These are phyloP conservation scores for Burhinus bistriatus DNA, from an alignment of 2,113 vertebrate genomes.

Conservation along the genomic window DNA sequence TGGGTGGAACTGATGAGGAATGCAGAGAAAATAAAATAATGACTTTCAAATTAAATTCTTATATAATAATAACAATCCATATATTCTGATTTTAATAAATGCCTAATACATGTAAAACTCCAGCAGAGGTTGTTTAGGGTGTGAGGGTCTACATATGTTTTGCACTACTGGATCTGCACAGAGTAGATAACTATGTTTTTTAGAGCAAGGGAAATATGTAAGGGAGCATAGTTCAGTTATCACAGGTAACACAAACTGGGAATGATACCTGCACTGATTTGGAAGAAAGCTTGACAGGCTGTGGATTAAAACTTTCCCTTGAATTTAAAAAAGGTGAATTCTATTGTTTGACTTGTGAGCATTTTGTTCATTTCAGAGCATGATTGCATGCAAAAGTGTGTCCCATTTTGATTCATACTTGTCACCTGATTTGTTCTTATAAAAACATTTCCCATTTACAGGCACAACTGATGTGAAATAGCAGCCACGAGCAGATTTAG, in stretches of 20 bases:
- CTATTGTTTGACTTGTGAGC: background rate
- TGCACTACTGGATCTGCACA: background rate
- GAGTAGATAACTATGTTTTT: background rate
- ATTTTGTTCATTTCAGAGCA: conserved; percentile 4
- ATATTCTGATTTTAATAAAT: background rate
- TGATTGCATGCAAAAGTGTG: background rate
- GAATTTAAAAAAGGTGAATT: background rate
- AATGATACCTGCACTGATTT: background rate
- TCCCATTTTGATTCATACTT: conserved; percentile 20
- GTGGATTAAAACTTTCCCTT: background rate
- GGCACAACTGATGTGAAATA: conserved; percentile 12
- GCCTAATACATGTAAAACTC: background rate
- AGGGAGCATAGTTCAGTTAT: background rate
- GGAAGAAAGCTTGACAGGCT: background rate
- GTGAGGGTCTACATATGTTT: background rate
- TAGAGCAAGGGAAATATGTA: background rate
- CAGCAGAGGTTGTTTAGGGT: background rate
- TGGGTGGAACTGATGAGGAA: background rate
- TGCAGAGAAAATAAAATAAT: background rate
- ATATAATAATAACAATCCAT: background rate
- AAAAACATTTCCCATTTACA: conserved; percentile 44
- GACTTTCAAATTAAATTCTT: background rate
- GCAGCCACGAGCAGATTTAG: background rate
- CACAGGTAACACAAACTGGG: background rate
- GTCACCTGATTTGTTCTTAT: conserved; percentile 9